Percentiles rank a stretch among this genome's conserved stretches.
Evolutionary conservation across 23 tunicate genomes (phyloP).

Genomic region (Diplosoma virens): DNA sequence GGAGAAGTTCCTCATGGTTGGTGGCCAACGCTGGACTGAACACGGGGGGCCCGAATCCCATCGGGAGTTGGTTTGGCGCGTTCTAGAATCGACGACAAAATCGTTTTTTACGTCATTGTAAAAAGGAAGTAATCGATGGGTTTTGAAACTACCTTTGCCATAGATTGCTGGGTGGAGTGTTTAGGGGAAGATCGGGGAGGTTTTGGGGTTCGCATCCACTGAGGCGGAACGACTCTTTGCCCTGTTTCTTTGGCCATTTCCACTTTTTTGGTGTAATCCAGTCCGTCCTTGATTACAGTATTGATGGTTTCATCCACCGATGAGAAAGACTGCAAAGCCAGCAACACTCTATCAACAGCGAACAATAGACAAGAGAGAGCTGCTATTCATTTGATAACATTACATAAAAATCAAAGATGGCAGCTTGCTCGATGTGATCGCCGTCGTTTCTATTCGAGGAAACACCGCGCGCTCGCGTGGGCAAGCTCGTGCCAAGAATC

Average conservation of each 20-base stretch:
- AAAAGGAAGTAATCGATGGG: neutral
- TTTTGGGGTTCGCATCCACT: slow-evolving; percentile 48
- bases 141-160: neutral
- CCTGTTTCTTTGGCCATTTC: slow-evolving; percentile 47
- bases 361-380: too few species aligned
- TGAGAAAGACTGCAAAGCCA: slow-evolving; percentile 29
- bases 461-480: too few species aligned
- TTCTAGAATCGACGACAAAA: neutral
- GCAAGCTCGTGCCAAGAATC: too few species aligned
- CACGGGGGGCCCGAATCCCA: slow-evolving; percentile 1
- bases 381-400: too few species aligned
- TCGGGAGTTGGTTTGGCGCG: neutral
- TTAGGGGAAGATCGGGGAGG: slow-evolving; percentile 55
- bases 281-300: slow-evolving; percentile 42
- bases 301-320: slow-evolving; percentile 55
- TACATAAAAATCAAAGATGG: too few species aligned
- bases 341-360: too few species aligned
- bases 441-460: too few species aligned
- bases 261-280: slow-evolving; percentile 53
- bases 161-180: slow-evolving; percentile 6
- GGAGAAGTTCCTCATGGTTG: slow-evolving; percentile 55
- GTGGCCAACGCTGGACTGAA: neutral
- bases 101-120: neutral
- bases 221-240: slow-evolving; percentile 37
- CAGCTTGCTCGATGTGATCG: too few species aligned